Conservation (phyloP, 2,113 vertebrate genomes). For the Cephalopterus ornatus region DNA sequence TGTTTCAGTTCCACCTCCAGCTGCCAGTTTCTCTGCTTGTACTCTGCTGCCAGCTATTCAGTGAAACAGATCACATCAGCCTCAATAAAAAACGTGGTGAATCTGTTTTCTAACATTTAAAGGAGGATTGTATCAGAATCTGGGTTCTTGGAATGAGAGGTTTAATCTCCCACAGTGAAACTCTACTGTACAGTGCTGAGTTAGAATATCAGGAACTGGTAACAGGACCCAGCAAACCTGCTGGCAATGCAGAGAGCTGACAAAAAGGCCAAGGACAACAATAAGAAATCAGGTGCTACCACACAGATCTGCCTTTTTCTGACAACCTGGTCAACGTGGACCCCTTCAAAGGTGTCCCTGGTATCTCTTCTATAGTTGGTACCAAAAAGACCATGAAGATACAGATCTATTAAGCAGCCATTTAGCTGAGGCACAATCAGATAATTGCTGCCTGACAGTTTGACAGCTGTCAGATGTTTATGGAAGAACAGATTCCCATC, state of each 20-base stretch:
- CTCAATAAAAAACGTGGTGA: not conserved
- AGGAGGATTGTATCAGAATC: not conserved
- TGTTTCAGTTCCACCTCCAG: not conserved
- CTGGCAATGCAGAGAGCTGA: not conserved
- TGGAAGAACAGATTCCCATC: not conserved
- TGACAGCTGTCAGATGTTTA: not conserved
- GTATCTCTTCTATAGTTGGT: not conserved
- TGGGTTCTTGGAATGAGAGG: not conserved
- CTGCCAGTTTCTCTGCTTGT: not conserved
- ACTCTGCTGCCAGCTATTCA: not conserved
- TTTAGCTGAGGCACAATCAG: not conserved
- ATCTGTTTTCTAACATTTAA: not conserved
- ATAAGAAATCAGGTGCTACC: not conserved
- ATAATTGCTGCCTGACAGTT: not conserved
- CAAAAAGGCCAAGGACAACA: not conserved
- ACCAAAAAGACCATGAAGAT: not conserved
- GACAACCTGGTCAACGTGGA: not conserved
- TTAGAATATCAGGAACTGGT: not conserved
- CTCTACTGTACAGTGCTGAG: not conserved
- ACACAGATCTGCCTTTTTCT: not conserved
- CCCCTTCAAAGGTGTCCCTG: not conserved
- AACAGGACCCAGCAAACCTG: not conserved
- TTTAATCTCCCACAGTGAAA: not conserved
- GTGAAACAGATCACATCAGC: not conserved
- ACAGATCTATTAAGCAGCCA: not conserved